These are phyloP conservation scores for Notarius lentiginosus DNA, from an alignment of 2,113 vertebrate genomes.

Conservation along the genomic window DNA sequence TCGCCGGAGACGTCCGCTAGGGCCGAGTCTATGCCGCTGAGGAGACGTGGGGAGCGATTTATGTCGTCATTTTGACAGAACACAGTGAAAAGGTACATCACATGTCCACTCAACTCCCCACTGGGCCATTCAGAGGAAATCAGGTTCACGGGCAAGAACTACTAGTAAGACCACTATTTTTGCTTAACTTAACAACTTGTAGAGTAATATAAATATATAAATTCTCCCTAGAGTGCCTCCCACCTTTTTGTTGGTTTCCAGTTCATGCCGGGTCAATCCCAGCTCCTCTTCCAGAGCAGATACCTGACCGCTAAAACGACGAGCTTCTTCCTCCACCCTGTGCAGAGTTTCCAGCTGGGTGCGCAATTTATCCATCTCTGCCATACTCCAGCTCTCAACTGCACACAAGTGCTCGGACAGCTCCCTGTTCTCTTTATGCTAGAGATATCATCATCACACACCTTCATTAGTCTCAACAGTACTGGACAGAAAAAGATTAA, in stretches of 20 bases:
- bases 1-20: no score
- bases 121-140: no score
- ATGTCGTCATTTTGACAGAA: no score
- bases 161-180: no score
- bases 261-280: slow-evolving; percentile 79
- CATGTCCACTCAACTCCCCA: no score
- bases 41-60: no score
- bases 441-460: slow-evolving; percentile 21
- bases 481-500: background rate
- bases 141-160: no score
- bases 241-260: slow-evolving; percentile 78
- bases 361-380: slow-evolving; percentile 80
- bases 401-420: slow-evolving; percentile 79
- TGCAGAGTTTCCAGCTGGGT: slow-evolving; percentile 80
- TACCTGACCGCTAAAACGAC: slow-evolving; percentile 72
- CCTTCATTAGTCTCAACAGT: background rate
- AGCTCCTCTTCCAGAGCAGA: slow-evolving; percentile 88
- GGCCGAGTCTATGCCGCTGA: no score
- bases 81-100: no score
- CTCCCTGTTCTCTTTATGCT: slow-evolving; percentile 91
- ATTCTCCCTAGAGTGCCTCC: slow-evolving; percentile 73
- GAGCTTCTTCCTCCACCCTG: slow-evolving; percentile 79
- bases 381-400: slow-evolving; percentile 70
- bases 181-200: background rate
- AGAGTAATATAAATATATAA: background rate